Evolutionary conservation across 2,797 vertebrate species (phyloP).

Genomic region (Lutjanus campechanus): DNA sequence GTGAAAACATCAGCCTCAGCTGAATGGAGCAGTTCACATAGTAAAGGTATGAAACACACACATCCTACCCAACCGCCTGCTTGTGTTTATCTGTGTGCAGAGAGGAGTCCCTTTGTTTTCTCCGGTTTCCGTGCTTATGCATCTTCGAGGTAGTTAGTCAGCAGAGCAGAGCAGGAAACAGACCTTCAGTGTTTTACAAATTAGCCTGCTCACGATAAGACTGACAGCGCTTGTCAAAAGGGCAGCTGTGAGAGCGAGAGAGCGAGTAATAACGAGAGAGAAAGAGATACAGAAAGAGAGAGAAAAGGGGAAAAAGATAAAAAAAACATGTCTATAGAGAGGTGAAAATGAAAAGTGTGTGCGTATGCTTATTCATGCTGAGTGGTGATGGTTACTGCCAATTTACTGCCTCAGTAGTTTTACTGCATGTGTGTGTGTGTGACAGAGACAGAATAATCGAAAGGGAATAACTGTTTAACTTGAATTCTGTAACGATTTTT

Average conservation of each 20-base stretch:
- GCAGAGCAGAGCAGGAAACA: slow-evolving; percentile 40
- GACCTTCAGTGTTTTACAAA: slow-evolving; percentile 53
- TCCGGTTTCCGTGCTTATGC: not conserved
- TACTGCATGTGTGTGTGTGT: slow-evolving; percentile 12
- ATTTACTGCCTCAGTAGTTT: slow-evolving; percentile 67
- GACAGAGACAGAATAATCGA: slow-evolving; percentile 34
- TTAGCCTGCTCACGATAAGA: slow-evolving; percentile 39
- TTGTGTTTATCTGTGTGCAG: not conserved
- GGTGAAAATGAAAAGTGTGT: slow-evolving; percentile 42
- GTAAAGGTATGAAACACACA: slow-evolving; percentile 64
- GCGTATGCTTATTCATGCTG: slow-evolving; percentile 22
- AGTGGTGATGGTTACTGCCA: slow-evolving; percentile 52
- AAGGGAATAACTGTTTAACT: slow-evolving; percentile 30
- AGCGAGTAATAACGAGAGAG: slow-evolving; percentile 10
- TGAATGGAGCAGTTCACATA: slow-evolving; percentile 81
- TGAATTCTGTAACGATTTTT: slow-evolving; percentile 13
- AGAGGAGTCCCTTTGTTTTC: slow-evolving; percentile 13
- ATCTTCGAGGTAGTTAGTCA: slow-evolving; percentile 25
- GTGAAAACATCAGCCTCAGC: slow-evolving; percentile 67
- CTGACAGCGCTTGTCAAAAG: slow-evolving; percentile 42
- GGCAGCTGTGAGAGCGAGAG: slow-evolving; percentile 37
- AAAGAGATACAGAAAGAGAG: slow-evolving; percentile 13
- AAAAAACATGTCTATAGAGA: slow-evolving; percentile 40
- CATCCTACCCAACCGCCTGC: not conserved
- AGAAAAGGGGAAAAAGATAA: slow-evolving; percentile 13